Evolutionary conservation across 1,140 invertebrate species (phyloP).

Genomic region (Oryctes rhinoceros): DNA sequence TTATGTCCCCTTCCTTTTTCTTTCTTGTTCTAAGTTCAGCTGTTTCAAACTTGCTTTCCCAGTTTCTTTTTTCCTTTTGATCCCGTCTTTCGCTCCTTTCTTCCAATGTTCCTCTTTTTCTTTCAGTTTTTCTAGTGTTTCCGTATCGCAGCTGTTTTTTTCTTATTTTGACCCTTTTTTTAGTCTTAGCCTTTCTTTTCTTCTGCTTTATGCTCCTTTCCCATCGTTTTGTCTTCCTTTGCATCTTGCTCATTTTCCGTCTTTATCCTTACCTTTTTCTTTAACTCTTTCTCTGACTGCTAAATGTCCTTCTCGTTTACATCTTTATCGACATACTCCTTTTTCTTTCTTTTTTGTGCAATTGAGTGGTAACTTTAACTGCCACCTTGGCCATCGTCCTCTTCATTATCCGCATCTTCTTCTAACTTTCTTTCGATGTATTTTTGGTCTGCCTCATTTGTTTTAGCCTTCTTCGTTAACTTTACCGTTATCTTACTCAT

Average conservation of each 20-base stretch:
- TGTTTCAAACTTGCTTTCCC: no score
- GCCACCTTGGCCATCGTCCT: conserved; percentile 65
- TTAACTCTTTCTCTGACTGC: conserved; percentile 54
- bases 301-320: conserved; percentile 52
- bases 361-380: conserved; percentile 70
- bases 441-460: conserved; percentile 45
- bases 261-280: conserved; percentile 48
- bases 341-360: conserved; percentile 87
- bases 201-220: conserved; percentile 60
- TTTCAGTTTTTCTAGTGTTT: conserved; percentile 85
- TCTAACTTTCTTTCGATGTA: conserved; percentile 54
- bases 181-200: conserved; percentile 59
- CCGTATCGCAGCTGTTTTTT: conserved; percentile 87
- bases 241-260: conserved; percentile 57
- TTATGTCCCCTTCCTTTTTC: conserved; percentile 89
- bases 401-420: conserved; percentile 61
- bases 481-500: conserved; percentile 26
- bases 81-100: conserved; percentile 65
- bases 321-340: conserved; percentile 71
- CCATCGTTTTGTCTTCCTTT: conserved; percentile 59
- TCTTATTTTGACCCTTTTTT: conserved; percentile 75
- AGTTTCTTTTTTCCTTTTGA: no score
- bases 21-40: no score
- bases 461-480: conserved; percentile 57
- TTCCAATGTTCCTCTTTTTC: conserved; percentile 86